Evolutionary conservation across 1,140 invertebrate species (phyloP), one percentile per base, ranked within the genome.

Genomic region (Ctenoplectra terminalis): DNA sequence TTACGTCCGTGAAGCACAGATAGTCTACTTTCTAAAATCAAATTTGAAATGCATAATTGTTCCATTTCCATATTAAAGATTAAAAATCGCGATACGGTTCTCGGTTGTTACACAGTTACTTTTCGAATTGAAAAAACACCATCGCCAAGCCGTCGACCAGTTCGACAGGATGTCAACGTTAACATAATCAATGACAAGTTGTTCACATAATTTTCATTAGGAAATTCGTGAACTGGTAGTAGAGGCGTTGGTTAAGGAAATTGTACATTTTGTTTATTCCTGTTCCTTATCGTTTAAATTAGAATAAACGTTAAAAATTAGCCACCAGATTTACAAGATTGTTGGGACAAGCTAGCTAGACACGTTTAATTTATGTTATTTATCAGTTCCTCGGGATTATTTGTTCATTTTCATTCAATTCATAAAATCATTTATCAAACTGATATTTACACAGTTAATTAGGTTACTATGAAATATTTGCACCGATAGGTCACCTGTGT

Each of bases 1-100:
- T 1, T 56, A 43, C 15, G 17, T 31, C 37, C 26, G 71, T 34
- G 23, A n/a, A 73, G 43, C 40, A 23, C 34, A 26, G 29, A 58
- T 60, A 58, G 37, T 60, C 37, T 40, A 37, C 58, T 75, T 75
- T 75, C 72, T 75, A 75, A 75, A 75, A 64, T 75, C 29, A n/a
- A 75, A 63, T 75, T 64, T 52, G 23, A 37, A 50, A 37, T n/a
- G 23, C 43, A 23, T 64, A 52, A 75, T 64, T 64, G 46, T 75
- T 50, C 15, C 23, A 64, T 37, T 75, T 64, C 58, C 58, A 75
- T 75, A 64, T 40, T 29, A 34, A 11, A 48, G 58, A 75, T 75
- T 64, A 52, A 50, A 64, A 37, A 20, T 37, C n/a, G 2, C 31
- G 72, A 75, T 75, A 75, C 17, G 8, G 9, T 50, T 4, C 13